A percentile compares a stretch with the other conserved stretches of the same genome.
Evolutionary conservation across 2,888 invertebrate species (phyloP).

Genomic region (Epirrita christyi): DNA sequence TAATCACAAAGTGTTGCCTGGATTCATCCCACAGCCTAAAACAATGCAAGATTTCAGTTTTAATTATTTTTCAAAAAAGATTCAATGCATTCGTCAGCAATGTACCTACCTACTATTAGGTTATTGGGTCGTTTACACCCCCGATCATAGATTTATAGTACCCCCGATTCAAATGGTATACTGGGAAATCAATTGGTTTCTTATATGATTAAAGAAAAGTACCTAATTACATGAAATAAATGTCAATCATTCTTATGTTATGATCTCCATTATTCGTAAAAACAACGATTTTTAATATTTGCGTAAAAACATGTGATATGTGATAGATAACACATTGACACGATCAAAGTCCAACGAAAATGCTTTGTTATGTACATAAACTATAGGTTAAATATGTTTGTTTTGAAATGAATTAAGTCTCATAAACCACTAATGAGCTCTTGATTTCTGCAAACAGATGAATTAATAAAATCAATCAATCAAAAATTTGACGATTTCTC

Average conservation of each 20-base stretch:
- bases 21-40: too few species aligned
- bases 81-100: too few species aligned
- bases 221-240: too few species aligned
- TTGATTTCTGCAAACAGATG: constrained; percentile 19
- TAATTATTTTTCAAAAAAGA: too few species aligned
- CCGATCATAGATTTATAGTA: too few species aligned
- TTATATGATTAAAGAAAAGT: too few species aligned
- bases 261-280: neutral
- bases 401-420: neutral
- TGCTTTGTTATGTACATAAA: constrained; percentile 4
- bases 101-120: too few species aligned
- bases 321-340: constrained; percentile 12
- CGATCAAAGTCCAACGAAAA: constrained; percentile 17
- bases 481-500: constrained; percentile 30
- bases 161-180: too few species aligned
- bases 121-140: too few species aligned
- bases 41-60: too few species aligned
- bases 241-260: neutral
- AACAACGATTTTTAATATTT: neutral
- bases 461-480: constrained; percentile 38
- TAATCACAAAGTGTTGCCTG: too few species aligned
- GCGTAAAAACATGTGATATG: constrained; percentile 3
- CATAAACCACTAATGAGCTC: constrained; percentile 11
- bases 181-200: too few species aligned
- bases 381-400: neutral